Evolutionary conservation across 2,113 vertebrate species (phyloP).

Genomic region (Trachemys scripta): DNA sequence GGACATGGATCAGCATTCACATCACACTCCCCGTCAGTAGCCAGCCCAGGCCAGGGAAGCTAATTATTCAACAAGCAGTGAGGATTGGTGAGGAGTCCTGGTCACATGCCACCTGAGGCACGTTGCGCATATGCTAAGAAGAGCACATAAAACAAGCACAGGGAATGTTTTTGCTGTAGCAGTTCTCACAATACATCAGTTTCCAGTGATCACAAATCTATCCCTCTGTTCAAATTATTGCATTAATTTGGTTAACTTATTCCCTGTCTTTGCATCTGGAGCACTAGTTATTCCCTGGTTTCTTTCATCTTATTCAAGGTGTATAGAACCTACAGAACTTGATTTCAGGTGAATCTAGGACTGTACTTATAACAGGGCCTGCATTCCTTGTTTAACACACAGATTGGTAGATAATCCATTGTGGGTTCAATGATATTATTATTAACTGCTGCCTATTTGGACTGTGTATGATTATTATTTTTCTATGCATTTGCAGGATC

Average conservation of each 20-base stretch:
- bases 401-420: slow-evolving; percentile 46
- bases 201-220: not conserved
- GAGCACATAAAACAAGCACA: no score
- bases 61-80: no score
- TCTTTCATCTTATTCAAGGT: not conserved
- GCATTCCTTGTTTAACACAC: slow-evolving; percentile 15
- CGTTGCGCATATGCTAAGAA: no score
- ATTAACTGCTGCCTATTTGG: not conserved
- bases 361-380: not conserved
- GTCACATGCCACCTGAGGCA: no score
- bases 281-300: slow-evolving; percentile 34
- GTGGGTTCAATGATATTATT: slow-evolving; percentile 18
- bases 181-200: not conserved
- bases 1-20: not conserved
- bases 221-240: not conserved
- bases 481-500: slow-evolving; percentile 29
- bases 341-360: not conserved
- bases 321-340: slow-evolving; percentile 1
- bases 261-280: slow-evolving; percentile 57
- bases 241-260: slow-evolving; percentile 71
- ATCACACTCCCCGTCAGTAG: rapidly evolving
- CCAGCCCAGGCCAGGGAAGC: no score
- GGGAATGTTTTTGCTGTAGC: not conserved
- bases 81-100: no score
- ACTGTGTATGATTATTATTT: not conserved